Evolutionary conservation across 2,797 vertebrate species (phyloP), one percentile per base, ranked within the genome.

Genomic region (Bothrops alternatus): DNA sequence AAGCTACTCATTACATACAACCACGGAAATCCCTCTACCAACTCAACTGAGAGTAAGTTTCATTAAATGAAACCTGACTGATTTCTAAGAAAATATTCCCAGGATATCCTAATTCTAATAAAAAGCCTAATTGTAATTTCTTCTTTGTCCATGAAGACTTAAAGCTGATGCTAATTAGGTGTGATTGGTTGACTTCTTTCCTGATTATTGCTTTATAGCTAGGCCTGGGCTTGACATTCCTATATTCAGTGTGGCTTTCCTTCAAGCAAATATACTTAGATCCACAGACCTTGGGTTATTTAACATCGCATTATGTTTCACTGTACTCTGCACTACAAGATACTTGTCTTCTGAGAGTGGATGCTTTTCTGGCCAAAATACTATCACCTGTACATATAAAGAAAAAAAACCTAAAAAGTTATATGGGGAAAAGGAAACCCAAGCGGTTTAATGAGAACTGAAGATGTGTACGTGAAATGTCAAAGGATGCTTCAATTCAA

Each of bases 1-100:
- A 87, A 92, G 93, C 91, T 56, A 93, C 93, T 94, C 32, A 60
- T 78, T 78, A 78, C 18, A 78, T 78, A 78, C 4, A n/a, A 26
- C 4, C 13, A 65, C 56, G 5, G n/a, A 26, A 23, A 86, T 47
- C 25, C 25, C 37, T 47, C 12, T 63, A 50, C 58, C 37, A 26
- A 87, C 16, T 87, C 86, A 57, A 32, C 14, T 87, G 86, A 32
- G 86, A 87, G 55, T 20, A 37, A 3, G n/a, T 18, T 23, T 58
- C 58, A 89, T 60, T 61, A 58, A 89, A 89, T 11, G 18, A 16
- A 57, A 10, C 20, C 7, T 26, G 58, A 47, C 57, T 63, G 26
- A 89, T 47, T 89, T 89, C 60, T 89, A 56, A 63, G n/a, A 50
- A 20, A 63, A 50, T 47, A 18, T n/a, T 25, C 13, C 14, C 26